Evolutionary conservation across 2,113 vertebrate genomes (phyloP), one percentile per base, ranked within the genome.

Genomic region (Peromyscus maniculatus): DNA sequence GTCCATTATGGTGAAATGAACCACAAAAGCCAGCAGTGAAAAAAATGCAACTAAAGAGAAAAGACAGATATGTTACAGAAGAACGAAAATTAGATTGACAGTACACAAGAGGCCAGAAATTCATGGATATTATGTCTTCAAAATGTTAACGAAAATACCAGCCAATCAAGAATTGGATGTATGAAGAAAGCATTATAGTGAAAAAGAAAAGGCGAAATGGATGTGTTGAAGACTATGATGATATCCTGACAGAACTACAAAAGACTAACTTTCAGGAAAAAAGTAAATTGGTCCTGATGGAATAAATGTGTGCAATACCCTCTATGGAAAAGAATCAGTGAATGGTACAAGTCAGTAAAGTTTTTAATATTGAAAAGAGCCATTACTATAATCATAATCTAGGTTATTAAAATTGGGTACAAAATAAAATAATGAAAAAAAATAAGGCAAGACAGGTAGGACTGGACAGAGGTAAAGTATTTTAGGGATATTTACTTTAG

Each of bases 91-190:
- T 74, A 79, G 64, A 82, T 26, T 72, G 83, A 82, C 72, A 95
- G 16, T 83, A 31, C 59, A 62, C 22, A 78, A n/a, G n/a, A 74
- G n/a, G 43, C 3, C 9, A 89, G 52, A 95, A 96, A 92, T 52
- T 39, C 22, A 84, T n/a, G 19, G 26, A 94, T 75, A 95, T 78
- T 86, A 78, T 94, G 33, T 78, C 74, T 89, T 92, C 75, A 87
- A 72, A 92, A 31, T 62, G 5, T 10, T 87, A 94, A 83, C 39
- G 59, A 88, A 92, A 94, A 36, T 67, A 82, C 46, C 31, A 89
- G 15, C 21, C 62, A 89, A 19, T 77, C 3, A 52, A 93, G 62
- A 87, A 82, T 87, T 83, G 78, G 13, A 67, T 11, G 31, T 16
- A 79, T 13, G 52, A 62, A 95, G 87, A 66, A 90, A 90, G 67